Evolutionary conservation across 2,888 invertebrate genomes (phyloP).

Genomic region (Drosophila siamana): DNA sequence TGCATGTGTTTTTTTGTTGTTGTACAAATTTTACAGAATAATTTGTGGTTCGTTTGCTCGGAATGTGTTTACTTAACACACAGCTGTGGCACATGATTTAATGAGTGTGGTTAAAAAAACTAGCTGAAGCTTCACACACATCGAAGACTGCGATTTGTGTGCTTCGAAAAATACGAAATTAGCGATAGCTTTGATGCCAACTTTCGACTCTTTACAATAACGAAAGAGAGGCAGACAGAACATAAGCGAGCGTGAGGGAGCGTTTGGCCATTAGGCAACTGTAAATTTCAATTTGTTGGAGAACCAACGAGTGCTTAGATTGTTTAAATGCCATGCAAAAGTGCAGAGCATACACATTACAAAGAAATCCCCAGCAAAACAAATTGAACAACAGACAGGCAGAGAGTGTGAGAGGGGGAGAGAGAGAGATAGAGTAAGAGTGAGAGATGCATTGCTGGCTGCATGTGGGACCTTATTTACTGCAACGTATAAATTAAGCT

Average conservation of each 20-base stretch:
- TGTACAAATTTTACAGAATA: constrained; percentile 52
- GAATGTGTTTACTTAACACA: constrained; percentile 39
- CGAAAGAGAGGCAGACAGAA: background rate
- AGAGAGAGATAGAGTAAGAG: background rate
- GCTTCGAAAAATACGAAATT: too few relatives aligned
- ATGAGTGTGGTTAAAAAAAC: constrained; percentile 47
- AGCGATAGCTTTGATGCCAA: constrained; percentile 24
- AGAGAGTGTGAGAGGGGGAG: too few relatives aligned
- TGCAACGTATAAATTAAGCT: constrained; percentile 65
- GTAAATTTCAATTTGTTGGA: constrained; percentile 67
- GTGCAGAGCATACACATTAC: too few relatives aligned
- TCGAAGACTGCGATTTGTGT: constrained; percentile 19
- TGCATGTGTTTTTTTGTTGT: constrained; percentile 22
- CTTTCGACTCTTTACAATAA: background rate
- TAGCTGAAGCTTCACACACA: constrained; percentile 8
- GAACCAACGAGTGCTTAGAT: constrained; percentile 47
- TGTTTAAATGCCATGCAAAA: constrained; percentile 53
- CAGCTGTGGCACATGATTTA: constrained; percentile 41
- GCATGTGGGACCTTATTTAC: constrained; percentile 59
- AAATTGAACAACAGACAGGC: constrained; percentile 48
- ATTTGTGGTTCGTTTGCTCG: constrained; percentile 65
- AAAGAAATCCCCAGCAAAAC: constrained; percentile 33
- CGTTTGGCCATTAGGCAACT: constrained; percentile 23
- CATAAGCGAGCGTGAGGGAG: background rate
- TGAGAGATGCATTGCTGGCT: constrained; percentile 26